Percentiles rank a stretch among this genome's conserved stretches.
Conservation (phyloP, 2,797 vertebrate genomes). For the Columba guinea region DNA sequence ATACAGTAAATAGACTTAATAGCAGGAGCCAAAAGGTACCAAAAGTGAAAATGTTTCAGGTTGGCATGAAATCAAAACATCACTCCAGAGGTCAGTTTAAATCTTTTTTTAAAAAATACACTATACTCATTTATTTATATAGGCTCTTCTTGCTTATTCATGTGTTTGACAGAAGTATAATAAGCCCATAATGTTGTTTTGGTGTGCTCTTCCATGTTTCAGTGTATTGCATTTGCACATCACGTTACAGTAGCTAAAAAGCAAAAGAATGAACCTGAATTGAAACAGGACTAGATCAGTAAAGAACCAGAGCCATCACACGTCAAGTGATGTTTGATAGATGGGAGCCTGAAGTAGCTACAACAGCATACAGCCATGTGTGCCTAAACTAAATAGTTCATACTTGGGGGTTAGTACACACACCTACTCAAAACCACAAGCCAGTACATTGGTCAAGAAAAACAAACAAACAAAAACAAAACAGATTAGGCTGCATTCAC, state of each 20-base stretch:
- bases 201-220: neutral
- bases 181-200: neutral
- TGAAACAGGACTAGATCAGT: neutral
- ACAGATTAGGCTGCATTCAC: neutral
- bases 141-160: neutral
- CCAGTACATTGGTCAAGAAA: neutral
- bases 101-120: neutral
- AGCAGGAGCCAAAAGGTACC: neutral
- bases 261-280: neutral
- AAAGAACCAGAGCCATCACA: neutral
- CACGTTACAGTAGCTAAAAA: neutral
- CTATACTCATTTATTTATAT: neutral
- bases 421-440: neutral
- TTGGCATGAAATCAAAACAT: neutral
- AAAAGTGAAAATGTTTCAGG: constrained; percentile 25
- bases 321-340: neutral
- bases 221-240: neutral
- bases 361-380: neutral
- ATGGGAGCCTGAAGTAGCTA: neutral
- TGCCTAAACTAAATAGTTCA: neutral
- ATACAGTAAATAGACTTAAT: neutral
- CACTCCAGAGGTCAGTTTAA: neutral
- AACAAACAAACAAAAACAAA: neutral
- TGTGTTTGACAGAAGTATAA: neutral
- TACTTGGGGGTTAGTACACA: neutral